Base-by-base conservation (phyloP, 2,797 vertebrate genomes). In the Ambastaia sidthimunki region DNA sequence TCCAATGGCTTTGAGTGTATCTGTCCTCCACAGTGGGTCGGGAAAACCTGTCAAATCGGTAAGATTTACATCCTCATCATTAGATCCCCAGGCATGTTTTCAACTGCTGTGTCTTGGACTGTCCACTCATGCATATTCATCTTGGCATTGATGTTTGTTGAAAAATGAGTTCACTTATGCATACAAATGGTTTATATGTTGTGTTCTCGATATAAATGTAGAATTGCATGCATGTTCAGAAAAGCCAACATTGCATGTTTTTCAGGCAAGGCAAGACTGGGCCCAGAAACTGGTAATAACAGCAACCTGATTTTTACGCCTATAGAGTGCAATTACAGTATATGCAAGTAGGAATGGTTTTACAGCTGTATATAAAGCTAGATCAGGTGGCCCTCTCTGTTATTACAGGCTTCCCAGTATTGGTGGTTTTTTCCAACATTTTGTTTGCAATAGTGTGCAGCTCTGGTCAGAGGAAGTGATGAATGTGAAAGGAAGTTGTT, bases 1-100 rank as follows among this genome's bases (percentile, higher is more conserved):
- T 90, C 96, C 85, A 95, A 96, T n/a, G 90, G 95, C n/a, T 99
- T 98, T 0, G 94, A 98, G 91, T 99, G 97, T 25, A 88, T 96
- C 86, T 99, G 97, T 85, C 96, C 95, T 2, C 94, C 95, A 0
- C 96, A 98, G 89, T 99, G 97, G 97, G 92, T 93, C 83, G 97
- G 97, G 74, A 94, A 94, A 89, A 98, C 97, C 11, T 99, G 97
- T 89, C 95, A 96, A 87, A 94, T 98, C 81, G 97, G 97, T 98
- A 90, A 94, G 95, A 82, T 28, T 65, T 59, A 66, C 65, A 67
- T 67, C 28, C 69, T n/a, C 7, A 4, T 44, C 16, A n/a, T 41
- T 54, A 13, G 7, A 44, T 44, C 41, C 41, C 41, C 41, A 48
- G 19, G 28, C 2, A 9, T 63, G 28, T 41, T 67, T 76, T 52